Conservation (phyloP, 2,797 vertebrate genomes). For the Sebastes minor region DNA sequence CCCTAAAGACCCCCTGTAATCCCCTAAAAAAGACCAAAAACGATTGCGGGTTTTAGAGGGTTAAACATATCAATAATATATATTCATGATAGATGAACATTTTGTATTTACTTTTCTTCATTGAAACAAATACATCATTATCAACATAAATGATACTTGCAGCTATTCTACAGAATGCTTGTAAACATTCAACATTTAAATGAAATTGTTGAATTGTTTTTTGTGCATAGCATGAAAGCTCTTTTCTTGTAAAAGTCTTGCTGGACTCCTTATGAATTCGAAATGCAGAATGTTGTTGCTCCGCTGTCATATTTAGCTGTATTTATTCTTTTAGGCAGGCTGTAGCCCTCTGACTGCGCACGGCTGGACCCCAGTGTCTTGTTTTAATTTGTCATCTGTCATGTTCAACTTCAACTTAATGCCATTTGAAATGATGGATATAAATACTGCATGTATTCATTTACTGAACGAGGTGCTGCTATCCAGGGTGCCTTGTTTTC, state of each 20-base stretch:
- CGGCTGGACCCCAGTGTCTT: not conserved
- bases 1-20: too few relatives aligned
- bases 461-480: not conserved
- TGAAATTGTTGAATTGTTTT: not conserved
- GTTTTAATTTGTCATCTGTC: slow-evolving; percentile 9
- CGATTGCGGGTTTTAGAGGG: too few relatives aligned
- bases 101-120: not conserved
- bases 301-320: not conserved
- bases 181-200: slow-evolving; percentile 19
- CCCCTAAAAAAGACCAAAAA: too few relatives aligned
- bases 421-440: slow-evolving; percentile 8
- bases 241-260: not conserved
- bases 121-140: slow-evolving; percentile 1
- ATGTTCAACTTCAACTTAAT: not conserved
- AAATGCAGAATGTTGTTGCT: not conserved
- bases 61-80: not conserved
- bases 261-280: slow-evolving; percentile 21
- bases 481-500: not conserved
- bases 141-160: slow-evolving; percentile 1
- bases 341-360: slow-evolving; percentile 1
- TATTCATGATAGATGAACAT: not conserved
- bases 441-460: not conserved
- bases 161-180: not conserved
- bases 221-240: not conserved
- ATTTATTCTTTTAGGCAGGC: slow-evolving; percentile 7